phyloP scores from a whole-genome alignment of 2,113 vertebrate genomes.

The Lynx canadensis region DNA sequence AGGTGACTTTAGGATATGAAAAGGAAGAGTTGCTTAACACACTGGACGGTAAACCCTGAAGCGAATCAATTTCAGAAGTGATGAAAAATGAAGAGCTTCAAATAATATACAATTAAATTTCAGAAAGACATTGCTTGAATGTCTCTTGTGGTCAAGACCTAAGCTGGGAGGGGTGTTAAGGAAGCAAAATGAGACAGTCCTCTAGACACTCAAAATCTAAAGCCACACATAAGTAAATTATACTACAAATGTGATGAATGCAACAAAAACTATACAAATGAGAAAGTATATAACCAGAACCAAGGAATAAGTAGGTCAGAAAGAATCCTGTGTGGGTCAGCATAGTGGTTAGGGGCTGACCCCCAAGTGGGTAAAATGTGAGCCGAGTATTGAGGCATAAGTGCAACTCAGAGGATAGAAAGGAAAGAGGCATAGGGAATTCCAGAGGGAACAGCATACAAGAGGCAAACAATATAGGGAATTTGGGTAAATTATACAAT shows the following conservation, averaged over 20 bases:
- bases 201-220: neutral
- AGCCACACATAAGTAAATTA: neutral
- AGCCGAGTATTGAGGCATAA: neutral
- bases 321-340: neutral
- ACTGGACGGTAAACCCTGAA: neutral
- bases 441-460: neutral
- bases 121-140: neutral
- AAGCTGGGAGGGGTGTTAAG: neutral
- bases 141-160: neutral
- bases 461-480: neutral
- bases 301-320: neutral
- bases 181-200: neutral
- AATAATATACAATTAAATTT: slow-evolving; percentile 3
- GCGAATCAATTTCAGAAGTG: neutral
- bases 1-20: neutral
- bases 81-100: neutral
- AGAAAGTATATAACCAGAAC: neutral
- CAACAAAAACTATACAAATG: neutral
- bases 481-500: neutral
- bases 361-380: neutral
- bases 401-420: neutral
- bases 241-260: neutral
- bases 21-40: neutral
- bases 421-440: neutral
- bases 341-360: neutral